Conservation (phyloP, 2,113 vertebrate species). For the Proteles cristata region DNA sequence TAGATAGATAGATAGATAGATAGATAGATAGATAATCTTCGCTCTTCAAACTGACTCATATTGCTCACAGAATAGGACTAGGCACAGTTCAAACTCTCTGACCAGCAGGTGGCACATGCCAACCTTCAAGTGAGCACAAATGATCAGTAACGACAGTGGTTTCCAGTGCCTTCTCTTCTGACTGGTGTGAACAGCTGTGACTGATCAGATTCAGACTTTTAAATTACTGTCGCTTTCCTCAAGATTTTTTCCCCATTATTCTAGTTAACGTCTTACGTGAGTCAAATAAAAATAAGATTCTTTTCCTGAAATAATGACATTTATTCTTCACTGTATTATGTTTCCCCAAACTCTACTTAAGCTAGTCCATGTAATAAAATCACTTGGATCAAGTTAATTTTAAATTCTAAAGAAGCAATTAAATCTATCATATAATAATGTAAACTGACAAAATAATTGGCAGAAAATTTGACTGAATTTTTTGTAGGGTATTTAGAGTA, state of each 20-base stretch:
- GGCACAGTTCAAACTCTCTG: background rate
- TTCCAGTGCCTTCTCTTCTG: background rate
- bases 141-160: background rate
- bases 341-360: background rate
- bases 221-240: slow-evolving; percentile 6
- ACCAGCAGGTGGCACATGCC: background rate
- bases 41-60: background rate
- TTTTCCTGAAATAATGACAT: slow-evolving; percentile 16
- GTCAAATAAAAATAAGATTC: background rate
- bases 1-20: too few species aligned
- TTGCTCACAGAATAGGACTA: background rate
- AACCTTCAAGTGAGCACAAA: background rate
- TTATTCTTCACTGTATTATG: background rate
- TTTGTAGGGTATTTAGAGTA: background rate
- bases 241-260: background rate
- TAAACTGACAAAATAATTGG: background rate
- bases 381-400: background rate
- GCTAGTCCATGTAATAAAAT: background rate
- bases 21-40: too few species aligned
- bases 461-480: background rate
- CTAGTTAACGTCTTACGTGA: background rate
- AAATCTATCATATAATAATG: background rate
- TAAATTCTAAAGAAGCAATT: background rate
- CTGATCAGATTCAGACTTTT: background rate
- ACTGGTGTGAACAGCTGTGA: background rate